Conservation (phyloP, 2,888 invertebrate species). For the Aphodius granarius region DNA sequence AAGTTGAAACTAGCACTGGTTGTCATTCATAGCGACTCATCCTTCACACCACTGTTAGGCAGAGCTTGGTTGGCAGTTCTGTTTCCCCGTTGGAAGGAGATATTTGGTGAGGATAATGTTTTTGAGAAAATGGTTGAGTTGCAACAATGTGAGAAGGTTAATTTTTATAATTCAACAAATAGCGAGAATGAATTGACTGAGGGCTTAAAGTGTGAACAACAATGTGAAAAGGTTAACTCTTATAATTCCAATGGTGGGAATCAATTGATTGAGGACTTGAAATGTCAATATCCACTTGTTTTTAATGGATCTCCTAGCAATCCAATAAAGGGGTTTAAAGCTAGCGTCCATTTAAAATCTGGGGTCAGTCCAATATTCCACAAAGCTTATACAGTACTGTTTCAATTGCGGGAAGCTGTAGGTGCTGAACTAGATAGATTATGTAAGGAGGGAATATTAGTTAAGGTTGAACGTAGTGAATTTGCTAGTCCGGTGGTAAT, state of each 20-base stretch:
- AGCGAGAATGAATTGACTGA: not conserved
- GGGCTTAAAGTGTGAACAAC: not conserved
- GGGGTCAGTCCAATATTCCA: not conserved
- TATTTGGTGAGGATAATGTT: not conserved
- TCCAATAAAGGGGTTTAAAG: constrained; percentile 1
- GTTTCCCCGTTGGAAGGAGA: not conserved
- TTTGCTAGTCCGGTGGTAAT: constrained; percentile 9
- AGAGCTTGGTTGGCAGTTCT: not conserved
- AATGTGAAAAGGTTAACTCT: not conserved
- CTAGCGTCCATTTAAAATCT: not conserved
- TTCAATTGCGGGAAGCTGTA: not conserved
- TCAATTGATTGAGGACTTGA: not conserved
- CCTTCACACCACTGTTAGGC: not conserved
- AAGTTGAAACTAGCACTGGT: not conserved
- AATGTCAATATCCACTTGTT: constrained; percentile 2
- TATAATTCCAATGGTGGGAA: not conserved
- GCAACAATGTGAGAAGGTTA: not conserved
- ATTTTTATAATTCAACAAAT: not conserved
- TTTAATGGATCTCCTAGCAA: not conserved
- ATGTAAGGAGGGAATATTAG: not conserved
- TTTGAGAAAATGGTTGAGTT: not conserved
- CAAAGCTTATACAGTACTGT: not conserved
- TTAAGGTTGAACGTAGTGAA: not conserved
- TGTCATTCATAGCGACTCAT: not conserved
- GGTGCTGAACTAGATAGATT: not conserved